phyloP scores from a whole-genome alignment of 2,888 invertebrate genomes.

The Cantharis rustica region DNA sequence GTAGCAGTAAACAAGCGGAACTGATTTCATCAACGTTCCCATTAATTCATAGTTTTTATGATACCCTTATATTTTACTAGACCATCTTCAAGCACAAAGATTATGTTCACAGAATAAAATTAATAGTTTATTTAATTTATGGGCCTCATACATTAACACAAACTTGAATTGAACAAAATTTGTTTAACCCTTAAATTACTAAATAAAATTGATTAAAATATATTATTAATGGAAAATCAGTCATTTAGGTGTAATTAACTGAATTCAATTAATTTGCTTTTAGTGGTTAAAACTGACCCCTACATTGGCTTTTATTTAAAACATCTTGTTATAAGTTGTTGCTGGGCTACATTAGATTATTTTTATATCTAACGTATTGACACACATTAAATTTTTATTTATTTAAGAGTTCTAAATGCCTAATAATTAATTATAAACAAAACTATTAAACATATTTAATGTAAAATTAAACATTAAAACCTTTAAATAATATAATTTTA shows the following conservation, averaged over 20 bases:
- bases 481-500: too few relatives aligned
- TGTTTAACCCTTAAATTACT: neutral
- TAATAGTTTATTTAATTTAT: neutral
- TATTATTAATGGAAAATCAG: neutral
- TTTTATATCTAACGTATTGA: too few relatives aligned
- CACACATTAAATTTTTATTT: too few relatives aligned
- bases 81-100: neutral
- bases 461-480: too few relatives aligned
- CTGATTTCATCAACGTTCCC: neutral
- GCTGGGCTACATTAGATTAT: too few relatives aligned
- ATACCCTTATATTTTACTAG: constrained; percentile 2
- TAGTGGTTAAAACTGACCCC: neutral
- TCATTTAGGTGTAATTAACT: neutral
- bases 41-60: constrained; percentile 4
- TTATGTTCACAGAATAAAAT: neutral
- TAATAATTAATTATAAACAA: too few relatives aligned
- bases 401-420: too few relatives aligned
- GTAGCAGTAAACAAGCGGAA: constrained; percentile 3
- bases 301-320: neutral
- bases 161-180: neutral
- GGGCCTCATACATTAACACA: neutral
- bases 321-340: neutral
- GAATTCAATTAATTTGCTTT: neutral
- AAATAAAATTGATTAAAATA: neutral
- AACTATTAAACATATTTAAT: too few relatives aligned